Percentiles rank a stretch among this genome's conserved stretches.
phyloP scores from a whole-genome alignment of 1,140 invertebrate genomes.

The Ceratoteleas bidentatus region DNA sequence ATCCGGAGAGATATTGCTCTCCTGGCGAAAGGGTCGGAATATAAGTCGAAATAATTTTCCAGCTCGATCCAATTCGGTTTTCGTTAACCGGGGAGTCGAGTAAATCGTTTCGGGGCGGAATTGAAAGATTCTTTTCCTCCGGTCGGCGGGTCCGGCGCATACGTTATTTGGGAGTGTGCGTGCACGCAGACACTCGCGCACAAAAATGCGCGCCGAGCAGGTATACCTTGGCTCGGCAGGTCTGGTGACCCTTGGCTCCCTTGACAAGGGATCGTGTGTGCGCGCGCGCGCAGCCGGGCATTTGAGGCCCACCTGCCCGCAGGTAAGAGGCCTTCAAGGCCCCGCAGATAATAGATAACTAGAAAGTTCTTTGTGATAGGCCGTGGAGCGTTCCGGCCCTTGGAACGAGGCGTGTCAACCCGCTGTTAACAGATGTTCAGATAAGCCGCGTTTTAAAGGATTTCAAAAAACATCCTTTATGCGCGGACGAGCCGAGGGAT shows the following conservation, averaged over 20 bases:
- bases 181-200: neutral
- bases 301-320: slow-evolving; percentile 78
- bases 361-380: slow-evolving; percentile 75
- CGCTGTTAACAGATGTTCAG: slow-evolving; percentile 79
- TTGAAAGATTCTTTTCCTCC: slow-evolving; percentile 29
- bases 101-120: slow-evolving; percentile 20
- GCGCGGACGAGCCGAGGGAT: slow-evolving; percentile 11
- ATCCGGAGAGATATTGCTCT: too few species aligned
- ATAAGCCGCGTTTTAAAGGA: slow-evolving; percentile 75
- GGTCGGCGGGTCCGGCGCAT: neutral
- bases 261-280: slow-evolving; percentile 65
- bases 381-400: slow-evolving; percentile 67
- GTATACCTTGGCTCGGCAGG: slow-evolving; percentile 63
- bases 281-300: slow-evolving; percentile 64
- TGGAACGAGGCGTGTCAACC: slow-evolving; percentile 74
- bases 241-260: slow-evolving; percentile 72
- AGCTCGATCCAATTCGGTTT: neutral
- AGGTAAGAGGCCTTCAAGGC: slow-evolving; percentile 77
- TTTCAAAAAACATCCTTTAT: slow-evolving; percentile 72
- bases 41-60: too few species aligned
- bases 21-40: too few species aligned
- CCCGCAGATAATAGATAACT: slow-evolving; percentile 79
- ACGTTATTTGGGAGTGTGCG: neutral
- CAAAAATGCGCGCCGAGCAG: slow-evolving; percentile 22
- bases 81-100: neutral